Base-by-base conservation (phyloP, 2,113 vertebrate species). In the Grallaria varia region DNA sequence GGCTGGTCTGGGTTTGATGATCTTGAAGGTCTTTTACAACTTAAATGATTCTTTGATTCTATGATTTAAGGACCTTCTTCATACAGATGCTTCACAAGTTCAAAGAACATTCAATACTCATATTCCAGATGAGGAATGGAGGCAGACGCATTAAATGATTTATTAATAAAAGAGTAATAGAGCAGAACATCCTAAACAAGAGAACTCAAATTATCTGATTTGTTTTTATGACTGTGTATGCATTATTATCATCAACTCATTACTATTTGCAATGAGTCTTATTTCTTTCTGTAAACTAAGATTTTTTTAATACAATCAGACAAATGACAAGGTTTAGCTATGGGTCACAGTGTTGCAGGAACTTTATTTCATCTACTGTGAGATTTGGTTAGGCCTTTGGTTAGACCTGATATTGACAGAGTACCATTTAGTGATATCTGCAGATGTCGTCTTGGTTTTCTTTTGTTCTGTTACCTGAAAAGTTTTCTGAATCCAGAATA, bases 1-100 rank as follows among this genome's bases (percentile, higher is more conserved):
- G 31, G 2, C 7, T 52, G 45, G 39, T 2, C 11, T 62, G 28
- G 6, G 19, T 4, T 74, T 0, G 0, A 44, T 50, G 12, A 53
- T 24, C 8, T 53, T 55, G 40, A 47, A 40, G 16, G n/a, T 55
- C n/a, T 69, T 62, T 47, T 47, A 14, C 11, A 62, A 40, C 14
- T 1, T 17, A 31, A 68, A 55, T 59, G n/a, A 25, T 39, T 74
- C 13, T 45, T 9, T 45, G 16, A 52, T 19, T 12, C 7, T 40
- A 18, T 62, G 11, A 22, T 83, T 77, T 73, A 50, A 84, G 16
- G 8, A 25, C 2, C 1, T 68, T 85, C 78, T 49, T n/a, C 11
- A 60, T 44, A 27, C 4, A 82, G 37, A n/a, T 30, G 11, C 5
- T 35, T 71, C 10, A 42, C 27, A 93, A 74, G 4, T 50, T 85